Base-by-base conservation (phyloP, 2,888 invertebrate species). In the Agrotis clavis region DNA sequence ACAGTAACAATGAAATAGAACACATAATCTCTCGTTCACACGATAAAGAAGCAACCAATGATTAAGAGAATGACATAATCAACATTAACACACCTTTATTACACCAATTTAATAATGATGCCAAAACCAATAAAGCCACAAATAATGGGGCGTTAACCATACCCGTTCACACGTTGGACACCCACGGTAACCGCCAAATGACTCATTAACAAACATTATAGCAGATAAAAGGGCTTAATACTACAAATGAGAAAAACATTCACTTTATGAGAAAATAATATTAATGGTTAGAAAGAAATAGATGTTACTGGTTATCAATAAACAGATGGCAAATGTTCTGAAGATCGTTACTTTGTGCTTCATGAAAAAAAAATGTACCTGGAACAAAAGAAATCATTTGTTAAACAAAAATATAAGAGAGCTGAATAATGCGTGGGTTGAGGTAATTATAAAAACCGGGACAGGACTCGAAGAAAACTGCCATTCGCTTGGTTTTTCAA, bases 101-200 rank as follows among this genome's bases (percentile, higher is more conserved):
- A 62, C 71, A 50, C 51, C 25, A 63, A 62, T 65, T 67, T 62
- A 50, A 72, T 78, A 71, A 79, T 71, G 19, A 80, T 66, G 47
- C 59, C 21, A 45, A 71, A 71, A n/a, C 56, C 50, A 64, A 54
- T 75, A 60, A 76, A 61, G 54, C 72, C 66, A 72, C 65, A 81
- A 60, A 76, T 76, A 72, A 71, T 74, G 35, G 59, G 72, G 59
- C 48, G 18, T 14, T 66, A 21, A 67, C 56, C 19, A 35, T 13
- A 30, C 54, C 54, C 62, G 16, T 65, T 67, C 67, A 60, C 84
- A 62, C 63, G 54, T 69, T 21, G 60, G 60, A 54, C 67, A 84
- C 84, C 59, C 35, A 70, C 67, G 53, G 41, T 21, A 21, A 62
- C 72, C 81, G 56, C 82, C 21, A 45, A 84, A 84, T 84, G 51